Evolutionary conservation across 2,113 vertebrate genomes (phyloP), one percentile per base, ranked within the genome.

Genomic region (Microcebus jonahi): DNA sequence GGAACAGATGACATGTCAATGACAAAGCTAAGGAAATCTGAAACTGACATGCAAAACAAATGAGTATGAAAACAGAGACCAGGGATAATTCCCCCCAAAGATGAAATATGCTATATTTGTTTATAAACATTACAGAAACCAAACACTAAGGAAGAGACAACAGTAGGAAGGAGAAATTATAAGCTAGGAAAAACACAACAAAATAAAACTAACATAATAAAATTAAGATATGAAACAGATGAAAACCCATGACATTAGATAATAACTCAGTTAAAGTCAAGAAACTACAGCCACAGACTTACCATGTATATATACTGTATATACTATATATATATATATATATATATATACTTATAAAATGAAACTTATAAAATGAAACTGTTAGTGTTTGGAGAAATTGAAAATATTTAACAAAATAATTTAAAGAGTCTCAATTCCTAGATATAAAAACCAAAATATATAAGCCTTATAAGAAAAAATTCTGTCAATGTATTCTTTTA

Each of bases 391-490:
- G 53, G 7, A 67, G 79, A 84, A 84, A 84, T 39, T 45, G 61
- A 84, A 89, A 90, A 63, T 39, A 63, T 42, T 36, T 92, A 27
- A 73, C 92, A 6, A 55, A 77, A 67, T 85, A 76, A 86, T 71
- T 65, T 34, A 17, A 65, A 81, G 70, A 70, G 20, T 76, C 25
- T 94, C 29, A 83, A 39, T 90, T 89, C 14, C 23, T 63, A 73
- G 12, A 61, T 76, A 93, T 27, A 25, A 83, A 73, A 89, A 53
- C 3, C 13, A 85, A 85, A 76, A 70, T 73, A 87, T 82, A 71
- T 87, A 89, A 95, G 20, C 10, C 45, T 45, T 3, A 59, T 83
- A 20, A 77, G 36, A 65, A 96, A 94, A 90, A 90, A 34, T 81
- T 79, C 20, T 79, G 27, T 25, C 17, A 70, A 67, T 25, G 18